Conservation (phyloP, 2,888 invertebrate species). For the Tethea ocularis region DNA sequence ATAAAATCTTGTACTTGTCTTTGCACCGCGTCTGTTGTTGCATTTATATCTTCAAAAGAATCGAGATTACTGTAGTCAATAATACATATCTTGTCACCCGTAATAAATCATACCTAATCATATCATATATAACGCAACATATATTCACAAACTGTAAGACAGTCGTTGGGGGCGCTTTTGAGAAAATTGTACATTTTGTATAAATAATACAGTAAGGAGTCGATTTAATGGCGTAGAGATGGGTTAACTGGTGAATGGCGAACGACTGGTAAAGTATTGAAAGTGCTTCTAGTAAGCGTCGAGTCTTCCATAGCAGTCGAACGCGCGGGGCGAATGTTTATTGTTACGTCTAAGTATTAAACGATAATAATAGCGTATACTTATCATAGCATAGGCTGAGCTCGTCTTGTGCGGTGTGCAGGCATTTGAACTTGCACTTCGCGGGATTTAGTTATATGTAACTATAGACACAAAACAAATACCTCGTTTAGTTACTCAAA, state of each 20-base stretch:
- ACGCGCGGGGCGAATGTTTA: conserved; percentile 70
- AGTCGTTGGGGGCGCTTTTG: conserved; percentile 68
- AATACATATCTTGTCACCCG: conserved; percentile 38
- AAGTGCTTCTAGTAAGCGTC: conserved; percentile 81
- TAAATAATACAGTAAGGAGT: conserved; percentile 79
- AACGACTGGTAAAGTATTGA: conserved; percentile 77
- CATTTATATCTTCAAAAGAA: conserved; percentile 12
- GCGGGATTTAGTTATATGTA: conserved; percentile 67
- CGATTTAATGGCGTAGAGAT: conserved; percentile 72
- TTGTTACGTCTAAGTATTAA: conserved; percentile 81
- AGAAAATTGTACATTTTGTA: conserved; percentile 81
- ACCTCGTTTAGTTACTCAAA: conserved; percentile 80
- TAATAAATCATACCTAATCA: conserved; percentile 38
- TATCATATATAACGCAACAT: conserved; percentile 49
- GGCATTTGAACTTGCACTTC: conserved; percentile 64
- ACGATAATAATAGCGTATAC: conserved; percentile 82
- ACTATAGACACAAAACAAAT: conserved; percentile 78
- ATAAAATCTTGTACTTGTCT: not conserved
- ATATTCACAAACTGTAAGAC: conserved; percentile 49
- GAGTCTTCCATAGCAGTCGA: conserved; percentile 83
- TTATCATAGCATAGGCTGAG: conserved; percentile 73
- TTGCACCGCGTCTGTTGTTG: not conserved
- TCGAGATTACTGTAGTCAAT: conserved; percentile 55
- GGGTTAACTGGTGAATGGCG: conserved; percentile 64
- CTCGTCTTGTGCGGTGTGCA: conserved; percentile 60